Conservation (phyloP, 37 sponge, comb jelly and placozoan species). For the Agelas oroides region DNA sequence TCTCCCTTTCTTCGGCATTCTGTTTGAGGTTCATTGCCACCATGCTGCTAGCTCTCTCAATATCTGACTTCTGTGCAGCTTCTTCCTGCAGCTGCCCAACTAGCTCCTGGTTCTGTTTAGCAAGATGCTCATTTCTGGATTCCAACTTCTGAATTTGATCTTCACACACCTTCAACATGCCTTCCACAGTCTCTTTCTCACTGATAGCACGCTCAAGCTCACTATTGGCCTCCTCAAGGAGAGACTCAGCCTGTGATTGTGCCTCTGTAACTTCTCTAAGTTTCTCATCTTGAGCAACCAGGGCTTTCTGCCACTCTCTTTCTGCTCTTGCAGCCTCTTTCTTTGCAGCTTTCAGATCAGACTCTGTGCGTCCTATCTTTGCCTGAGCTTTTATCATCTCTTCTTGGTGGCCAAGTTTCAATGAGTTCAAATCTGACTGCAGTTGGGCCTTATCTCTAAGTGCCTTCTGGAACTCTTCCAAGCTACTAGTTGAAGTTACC, state of each 20-base stretch:
- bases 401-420: slow-evolving; percentile 53
- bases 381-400: slow-evolving; percentile 55
- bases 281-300: slow-evolving; percentile 8
- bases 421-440: slow-evolving; percentile 57
- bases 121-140: not conserved
- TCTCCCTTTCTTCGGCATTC: slow-evolving; percentile 54
- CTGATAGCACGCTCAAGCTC: slow-evolving; percentile 5
- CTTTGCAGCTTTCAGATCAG: slow-evolving; percentile 51
- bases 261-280: slow-evolving; percentile 1
- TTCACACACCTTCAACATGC: not conserved
- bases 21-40: slow-evolving; percentile 44
- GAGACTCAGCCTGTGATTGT: not conserved
- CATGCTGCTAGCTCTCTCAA: slow-evolving; percentile 49
- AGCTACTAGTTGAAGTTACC: not conserved
- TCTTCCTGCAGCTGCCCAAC: slow-evolving; percentile 30
- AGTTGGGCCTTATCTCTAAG: slow-evolving; percentile 53
- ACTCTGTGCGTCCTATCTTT: slow-evolving; percentile 44
- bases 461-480: slow-evolving; percentile 50
- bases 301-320: slow-evolving; percentile 13
- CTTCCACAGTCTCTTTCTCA: slow-evolving; percentile 6
- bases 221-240: not conserved
- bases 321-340: slow-evolving; percentile 37
- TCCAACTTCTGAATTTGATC: slow-evolving; percentile 2
- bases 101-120: slow-evolving; percentile 6
- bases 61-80: slow-evolving; percentile 21